phyloP scores from a whole-genome alignment of 2,113 vertebrate species.

The Ibidorhyncha struthersii region DNA sequence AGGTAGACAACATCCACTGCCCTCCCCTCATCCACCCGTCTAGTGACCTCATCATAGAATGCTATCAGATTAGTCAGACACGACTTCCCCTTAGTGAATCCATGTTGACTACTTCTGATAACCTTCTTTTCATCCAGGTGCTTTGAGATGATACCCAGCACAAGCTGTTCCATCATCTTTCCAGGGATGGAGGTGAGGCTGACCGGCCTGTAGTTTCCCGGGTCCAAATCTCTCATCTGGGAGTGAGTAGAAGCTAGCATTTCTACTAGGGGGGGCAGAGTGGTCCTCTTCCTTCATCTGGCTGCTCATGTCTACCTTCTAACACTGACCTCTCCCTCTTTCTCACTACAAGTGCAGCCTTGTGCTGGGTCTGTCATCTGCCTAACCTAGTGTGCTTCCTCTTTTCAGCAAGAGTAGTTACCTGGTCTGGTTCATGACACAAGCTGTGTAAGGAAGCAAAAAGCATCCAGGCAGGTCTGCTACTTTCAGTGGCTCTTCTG shows the following conservation, averaged over 20 bases:
- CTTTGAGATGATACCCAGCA: no score
- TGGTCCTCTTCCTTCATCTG: neutral
- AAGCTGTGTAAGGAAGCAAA: neutral
- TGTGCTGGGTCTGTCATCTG: neutral
- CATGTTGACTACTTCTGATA: no score
- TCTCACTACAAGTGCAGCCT: neutral
- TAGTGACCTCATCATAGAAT: no score
- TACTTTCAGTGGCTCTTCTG: neutral
- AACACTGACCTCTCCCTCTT: neutral
- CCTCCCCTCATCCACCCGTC: no score
- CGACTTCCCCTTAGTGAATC: no score
- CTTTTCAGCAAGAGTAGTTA: neutral
- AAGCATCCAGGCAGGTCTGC: neutral
- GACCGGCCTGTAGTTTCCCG: no score
- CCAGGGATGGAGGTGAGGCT: no score
- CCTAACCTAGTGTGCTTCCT: neutral
- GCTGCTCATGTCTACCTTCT: neutral
- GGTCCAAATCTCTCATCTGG: neutral
- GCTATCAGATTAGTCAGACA: no score
- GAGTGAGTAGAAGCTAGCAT: neutral
- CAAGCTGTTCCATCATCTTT: no score
- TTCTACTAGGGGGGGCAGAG: no score
- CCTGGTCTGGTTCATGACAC: neutral
- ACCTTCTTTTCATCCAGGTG: no score
- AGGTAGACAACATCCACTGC: no score